These are phyloP conservation scores for Electrona antarctica DNA, from an alignment of 2,113 vertebrate genomes.

Conservation along the genomic window DNA sequence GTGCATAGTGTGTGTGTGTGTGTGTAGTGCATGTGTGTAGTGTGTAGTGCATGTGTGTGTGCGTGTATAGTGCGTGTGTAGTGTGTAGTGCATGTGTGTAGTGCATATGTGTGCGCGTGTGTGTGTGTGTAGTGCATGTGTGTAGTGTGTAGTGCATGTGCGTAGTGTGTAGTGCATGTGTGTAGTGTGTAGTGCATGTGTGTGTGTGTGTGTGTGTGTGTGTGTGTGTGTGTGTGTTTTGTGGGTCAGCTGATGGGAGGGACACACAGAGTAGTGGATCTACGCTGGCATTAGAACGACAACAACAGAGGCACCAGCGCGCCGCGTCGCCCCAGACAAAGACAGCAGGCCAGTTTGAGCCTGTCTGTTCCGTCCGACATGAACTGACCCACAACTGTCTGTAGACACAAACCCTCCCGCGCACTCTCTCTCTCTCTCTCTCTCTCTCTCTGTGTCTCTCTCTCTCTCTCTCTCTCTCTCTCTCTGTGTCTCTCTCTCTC, in stretches of 20 bases:
- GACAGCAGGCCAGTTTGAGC: constrained; percentile 49
- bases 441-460: neutral
- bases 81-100: no score
- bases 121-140: no score
- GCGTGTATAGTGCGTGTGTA: no score
- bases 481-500: constrained; percentile 3
- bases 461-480: neutral
- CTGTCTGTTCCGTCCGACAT: constrained; percentile 44
- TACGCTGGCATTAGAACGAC: constrained; percentile 46
- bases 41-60: no score
- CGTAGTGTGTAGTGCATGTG: no score
- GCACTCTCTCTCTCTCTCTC: constrained; percentile 5
- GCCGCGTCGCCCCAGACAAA: constrained; percentile 36
- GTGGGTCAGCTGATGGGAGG: constrained; percentile 57
- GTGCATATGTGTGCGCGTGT: no score
- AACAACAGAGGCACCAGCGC: constrained; percentile 21
- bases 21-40: no score
- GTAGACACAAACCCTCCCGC: neutral
- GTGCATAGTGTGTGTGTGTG: constrained; percentile 16
- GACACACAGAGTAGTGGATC: constrained; percentile 39
- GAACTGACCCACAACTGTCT: constrained; percentile 12
- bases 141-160: no score
- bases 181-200: no score
- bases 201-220: constrained; percentile 32
- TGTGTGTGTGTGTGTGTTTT: constrained; percentile 26